These are phyloP conservation scores for Cairina moschata DNA, from an alignment of 2,113 vertebrate species.

Conservation along the genomic window DNA sequence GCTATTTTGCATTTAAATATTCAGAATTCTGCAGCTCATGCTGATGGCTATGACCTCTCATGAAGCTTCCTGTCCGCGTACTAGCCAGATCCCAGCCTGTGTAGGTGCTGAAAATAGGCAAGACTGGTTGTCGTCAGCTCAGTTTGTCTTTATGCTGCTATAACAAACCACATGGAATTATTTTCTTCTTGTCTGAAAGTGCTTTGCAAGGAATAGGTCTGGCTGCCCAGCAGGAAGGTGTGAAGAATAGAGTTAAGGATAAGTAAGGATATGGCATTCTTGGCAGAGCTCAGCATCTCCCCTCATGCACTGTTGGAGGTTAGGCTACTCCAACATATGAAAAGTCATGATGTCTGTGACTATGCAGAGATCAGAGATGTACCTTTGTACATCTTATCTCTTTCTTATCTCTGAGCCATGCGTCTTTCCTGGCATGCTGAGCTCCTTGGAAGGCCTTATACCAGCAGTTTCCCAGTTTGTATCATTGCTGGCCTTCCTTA, in stretches of 20 bases:
- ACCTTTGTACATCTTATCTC: neutral
- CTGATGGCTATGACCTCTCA: neutral
- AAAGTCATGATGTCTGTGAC: neutral
- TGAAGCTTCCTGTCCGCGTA: neutral
- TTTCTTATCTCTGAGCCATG: neutral
- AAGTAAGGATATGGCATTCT: neutral
- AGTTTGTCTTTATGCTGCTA: neutral
- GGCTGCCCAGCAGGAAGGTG: neutral
- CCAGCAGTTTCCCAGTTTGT: neutral
- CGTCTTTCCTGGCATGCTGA: neutral
- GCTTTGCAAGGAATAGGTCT: neutral
- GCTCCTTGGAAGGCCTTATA: neutral
- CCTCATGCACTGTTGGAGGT: neutral
- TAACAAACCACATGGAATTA: neutral
- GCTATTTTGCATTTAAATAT: neutral
- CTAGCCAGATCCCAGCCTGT: neutral
- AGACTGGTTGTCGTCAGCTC: neutral
- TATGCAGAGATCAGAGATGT: rapidly evolving
- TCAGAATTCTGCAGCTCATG: neutral
- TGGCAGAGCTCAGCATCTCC: neutral
- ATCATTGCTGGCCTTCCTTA: neutral
- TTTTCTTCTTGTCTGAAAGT: neutral
- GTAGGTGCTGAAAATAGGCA: neutral
- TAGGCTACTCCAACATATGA: rapidly evolving
- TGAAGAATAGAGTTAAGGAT: neutral